Evolutionary conservation across 2,113 vertebrate species (phyloP).

Genomic region (Otus sunia): DNA sequence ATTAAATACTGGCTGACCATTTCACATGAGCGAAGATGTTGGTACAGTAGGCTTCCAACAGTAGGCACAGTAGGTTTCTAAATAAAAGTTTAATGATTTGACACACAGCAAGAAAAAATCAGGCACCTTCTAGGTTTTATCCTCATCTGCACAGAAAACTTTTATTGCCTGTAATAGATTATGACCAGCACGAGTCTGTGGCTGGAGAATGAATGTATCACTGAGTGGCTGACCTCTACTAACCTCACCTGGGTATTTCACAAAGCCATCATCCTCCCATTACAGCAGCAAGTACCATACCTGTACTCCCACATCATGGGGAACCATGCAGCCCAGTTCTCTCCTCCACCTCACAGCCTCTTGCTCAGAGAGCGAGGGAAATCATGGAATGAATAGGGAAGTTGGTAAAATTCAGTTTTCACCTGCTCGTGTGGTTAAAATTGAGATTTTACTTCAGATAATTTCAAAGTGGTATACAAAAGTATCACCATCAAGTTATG

Average conservation of each 20-base stretch:
- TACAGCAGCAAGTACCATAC: background rate
- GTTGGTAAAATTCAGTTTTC: background rate
- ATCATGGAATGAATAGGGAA: background rate
- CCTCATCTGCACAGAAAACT: accelerated
- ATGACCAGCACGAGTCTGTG: background rate
- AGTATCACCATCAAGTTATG: background rate
- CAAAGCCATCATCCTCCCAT: background rate
- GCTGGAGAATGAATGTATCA: background rate
- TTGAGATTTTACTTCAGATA: background rate
- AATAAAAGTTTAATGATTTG: background rate
- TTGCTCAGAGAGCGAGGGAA: background rate
- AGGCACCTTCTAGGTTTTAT: background rate
- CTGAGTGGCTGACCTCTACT: background rate
- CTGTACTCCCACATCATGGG: background rate
- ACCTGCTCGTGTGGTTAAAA: background rate
- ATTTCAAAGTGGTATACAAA: background rate
- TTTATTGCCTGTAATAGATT: background rate
- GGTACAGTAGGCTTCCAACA: background rate
- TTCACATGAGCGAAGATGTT: background rate
- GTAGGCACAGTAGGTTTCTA: too few species aligned
- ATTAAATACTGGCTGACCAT: background rate
- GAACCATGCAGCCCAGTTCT: accelerated
- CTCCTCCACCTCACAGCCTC: background rate
- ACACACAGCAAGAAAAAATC: background rate
- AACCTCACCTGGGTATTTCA: background rate